A percentile compares a stretch with the other conserved stretches of the same genome.
Conservation (phyloP, 2,113 vertebrate genomes). For the Corvus cornix region DNA sequence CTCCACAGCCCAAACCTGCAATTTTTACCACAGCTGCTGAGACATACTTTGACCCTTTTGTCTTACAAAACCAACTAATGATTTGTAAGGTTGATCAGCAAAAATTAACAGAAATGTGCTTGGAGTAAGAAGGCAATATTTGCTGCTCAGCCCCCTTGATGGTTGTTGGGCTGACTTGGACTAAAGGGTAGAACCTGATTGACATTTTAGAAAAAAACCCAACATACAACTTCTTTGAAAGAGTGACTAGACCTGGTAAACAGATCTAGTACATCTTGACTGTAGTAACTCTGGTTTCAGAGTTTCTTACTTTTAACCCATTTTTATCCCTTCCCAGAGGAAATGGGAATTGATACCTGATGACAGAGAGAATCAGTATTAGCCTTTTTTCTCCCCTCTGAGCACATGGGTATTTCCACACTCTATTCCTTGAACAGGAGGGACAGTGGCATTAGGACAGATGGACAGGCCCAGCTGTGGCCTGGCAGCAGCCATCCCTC, state of each 20-base stretch:
- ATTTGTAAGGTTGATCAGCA: background rate
- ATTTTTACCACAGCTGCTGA: background rate
- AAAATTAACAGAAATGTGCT: background rate
- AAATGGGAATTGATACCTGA: background rate
- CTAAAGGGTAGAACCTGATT: background rate
- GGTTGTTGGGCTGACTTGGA: background rate
- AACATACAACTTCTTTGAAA: background rate
- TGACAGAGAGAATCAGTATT: background rate
- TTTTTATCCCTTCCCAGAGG: background rate
- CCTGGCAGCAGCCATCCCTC: background rate
- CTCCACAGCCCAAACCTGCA: background rate
- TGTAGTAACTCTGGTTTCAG: background rate
- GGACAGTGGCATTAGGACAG: background rate
- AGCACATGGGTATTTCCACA: background rate
- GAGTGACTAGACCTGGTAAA: background rate
- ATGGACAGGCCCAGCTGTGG: background rate
- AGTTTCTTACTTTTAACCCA: background rate
- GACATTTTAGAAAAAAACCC: background rate
- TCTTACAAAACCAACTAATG: background rate
- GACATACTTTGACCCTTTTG: background rate
- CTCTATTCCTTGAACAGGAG: background rate
- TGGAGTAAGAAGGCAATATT: rapidly evolving
- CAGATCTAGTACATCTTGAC: background rate
- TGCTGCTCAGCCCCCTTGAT: background rate
- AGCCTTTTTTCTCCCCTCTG: background rate